Percentiles rank a stretch among this genome's conserved stretches.
phyloP scores from a whole-genome alignment of 1,140 invertebrate genomes.

The Trachelipus rathkii region DNA sequence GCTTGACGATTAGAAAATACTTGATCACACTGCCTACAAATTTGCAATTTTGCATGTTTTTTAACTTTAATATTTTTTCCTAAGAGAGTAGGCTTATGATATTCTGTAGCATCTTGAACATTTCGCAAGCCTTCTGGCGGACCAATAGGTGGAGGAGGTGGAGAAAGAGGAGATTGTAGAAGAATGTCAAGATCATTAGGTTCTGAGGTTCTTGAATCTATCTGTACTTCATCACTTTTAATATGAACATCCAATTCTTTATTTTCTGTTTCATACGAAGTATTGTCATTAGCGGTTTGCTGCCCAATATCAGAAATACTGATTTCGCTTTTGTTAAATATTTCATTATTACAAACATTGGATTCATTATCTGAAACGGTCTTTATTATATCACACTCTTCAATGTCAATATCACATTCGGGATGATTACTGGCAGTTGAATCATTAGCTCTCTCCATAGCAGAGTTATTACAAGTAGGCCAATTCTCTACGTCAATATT shows the following conservation, averaged over 20 bases:
- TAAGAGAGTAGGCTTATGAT: constrained; percentile 42
- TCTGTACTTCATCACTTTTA: neutral
- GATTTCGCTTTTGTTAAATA: neutral
- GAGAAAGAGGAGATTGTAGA: neutral
- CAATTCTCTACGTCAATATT: constrained; percentile 1
- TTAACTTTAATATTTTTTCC: constrained; percentile 40
- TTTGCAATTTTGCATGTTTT: constrained; percentile 44
- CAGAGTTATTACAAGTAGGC: neutral
- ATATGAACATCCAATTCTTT: neutral
- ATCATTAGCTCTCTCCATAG: neutral
- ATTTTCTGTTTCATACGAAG: neutral
- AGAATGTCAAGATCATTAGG: neutral
- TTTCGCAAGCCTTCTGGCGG: constrained; percentile 31
- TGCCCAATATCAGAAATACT: neutral
- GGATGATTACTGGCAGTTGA: constrained; percentile 25
- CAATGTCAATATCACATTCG: constrained; percentile 44
- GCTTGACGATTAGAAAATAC: constrained; percentile 42
- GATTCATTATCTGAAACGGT: neutral
- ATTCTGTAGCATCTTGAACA: constrained; percentile 41
- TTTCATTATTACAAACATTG: neutral
- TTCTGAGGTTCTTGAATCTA: neutral
- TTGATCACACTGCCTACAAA: constrained; percentile 44
- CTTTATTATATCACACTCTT: constrained; percentile 35
- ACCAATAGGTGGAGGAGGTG: constrained; percentile 7
- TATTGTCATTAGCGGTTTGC: neutral